A percentile compares a stretch with the other conserved stretches of the same genome.
Conservation (phyloP, 2,888 invertebrate species). For the Agrotis ipsilon region DNA sequence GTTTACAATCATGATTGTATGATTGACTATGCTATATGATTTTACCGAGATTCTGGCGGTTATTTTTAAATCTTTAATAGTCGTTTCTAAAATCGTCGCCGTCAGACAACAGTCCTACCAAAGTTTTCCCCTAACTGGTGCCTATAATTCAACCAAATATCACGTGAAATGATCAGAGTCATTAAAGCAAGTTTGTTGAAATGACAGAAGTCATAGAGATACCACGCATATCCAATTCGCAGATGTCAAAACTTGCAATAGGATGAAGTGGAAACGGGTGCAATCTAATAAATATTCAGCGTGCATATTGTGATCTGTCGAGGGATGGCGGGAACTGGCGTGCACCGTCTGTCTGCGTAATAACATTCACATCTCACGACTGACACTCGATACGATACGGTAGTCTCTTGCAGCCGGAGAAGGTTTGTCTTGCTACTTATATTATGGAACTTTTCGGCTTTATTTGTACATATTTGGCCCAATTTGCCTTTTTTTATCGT, state of each 20-base stretch:
- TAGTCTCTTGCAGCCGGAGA: conserved; percentile 5
- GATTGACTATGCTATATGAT: too few species aligned
- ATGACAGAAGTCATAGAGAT: background rate
- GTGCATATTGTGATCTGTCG: conserved; percentile 40
- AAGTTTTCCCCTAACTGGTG: too few species aligned
- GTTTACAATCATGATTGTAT: too few species aligned
- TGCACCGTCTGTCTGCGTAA: conserved; percentile 9
- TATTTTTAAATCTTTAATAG: too few species aligned
- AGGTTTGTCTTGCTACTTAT: background rate
- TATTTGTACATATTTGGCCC: background rate
- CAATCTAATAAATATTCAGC: conserved; percentile 60
- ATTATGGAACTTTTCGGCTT: background rate
- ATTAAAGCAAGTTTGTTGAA: background rate
- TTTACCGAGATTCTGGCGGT: too few species aligned
- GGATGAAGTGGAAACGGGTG: conserved; percentile 38
- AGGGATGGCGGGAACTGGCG: background rate
- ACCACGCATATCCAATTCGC: background rate
- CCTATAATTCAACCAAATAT: too few species aligned
- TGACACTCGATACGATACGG: conserved; percentile 2
- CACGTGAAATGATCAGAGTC: too few species aligned
- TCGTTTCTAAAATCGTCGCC: too few species aligned
- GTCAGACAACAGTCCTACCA: too few species aligned
- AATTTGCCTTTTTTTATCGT: too few species aligned
- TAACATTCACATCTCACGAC: conserved; percentile 8
- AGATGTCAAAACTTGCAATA: conserved; percentile 22